Base-by-base conservation (phyloP, 1,140 invertebrate genomes). In the Piezodorus guildinii region DNA sequence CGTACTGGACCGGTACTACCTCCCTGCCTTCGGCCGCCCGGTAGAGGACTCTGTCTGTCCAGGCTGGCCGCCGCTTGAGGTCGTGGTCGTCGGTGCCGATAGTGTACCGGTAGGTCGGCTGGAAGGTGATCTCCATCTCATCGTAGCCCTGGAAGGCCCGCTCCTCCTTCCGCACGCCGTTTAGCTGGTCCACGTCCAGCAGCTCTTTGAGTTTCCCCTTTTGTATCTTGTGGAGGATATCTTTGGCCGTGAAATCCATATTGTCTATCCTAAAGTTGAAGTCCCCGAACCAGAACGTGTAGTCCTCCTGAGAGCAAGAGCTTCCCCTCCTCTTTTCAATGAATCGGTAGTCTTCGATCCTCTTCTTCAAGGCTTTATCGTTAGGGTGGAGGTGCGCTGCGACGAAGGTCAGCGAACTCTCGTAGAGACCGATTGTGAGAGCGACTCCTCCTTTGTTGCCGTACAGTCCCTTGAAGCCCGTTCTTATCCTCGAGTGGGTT, bases 31-130 rank as follows among this genome's bases (percentile, higher is more conserved):
- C 19, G 27, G 43, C 49, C 2, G 19, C 52, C 17, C 30, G 17
- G 58, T 60, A 64, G 39, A 64, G 44, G 3, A 64, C 25, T 10
- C 63, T 25, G 39, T 64, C 63, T 3, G 63, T 64, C 63, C 63
- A 64, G 8, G 63, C 56, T 2, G 63, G 63, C 10, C 58, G 27
- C 43, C 63, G 59, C 21, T 60, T 9, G 23, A 64, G 30, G 34
- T 64, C 54, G 58, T 64, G 60, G 17, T 8, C 27, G n/a, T 39
- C 30, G 12, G 62, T 63, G 3, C 51, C 54, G 0, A 59, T 34
- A 2, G 27, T 21, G 21, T 52, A 46, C 52, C 52, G 25, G 52
- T 56, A 56, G 1, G 52, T 56, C 15, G 52, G 52, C 45, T 59
- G 58, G 62, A 63, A 63, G 8, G 39, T 25, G 62, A 63, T 58